Evolutionary conservation across 2,797 vertebrate species (phyloP), one percentile per base, ranked within the genome.

Genomic region (Rhynchonycteris naso): DNA sequence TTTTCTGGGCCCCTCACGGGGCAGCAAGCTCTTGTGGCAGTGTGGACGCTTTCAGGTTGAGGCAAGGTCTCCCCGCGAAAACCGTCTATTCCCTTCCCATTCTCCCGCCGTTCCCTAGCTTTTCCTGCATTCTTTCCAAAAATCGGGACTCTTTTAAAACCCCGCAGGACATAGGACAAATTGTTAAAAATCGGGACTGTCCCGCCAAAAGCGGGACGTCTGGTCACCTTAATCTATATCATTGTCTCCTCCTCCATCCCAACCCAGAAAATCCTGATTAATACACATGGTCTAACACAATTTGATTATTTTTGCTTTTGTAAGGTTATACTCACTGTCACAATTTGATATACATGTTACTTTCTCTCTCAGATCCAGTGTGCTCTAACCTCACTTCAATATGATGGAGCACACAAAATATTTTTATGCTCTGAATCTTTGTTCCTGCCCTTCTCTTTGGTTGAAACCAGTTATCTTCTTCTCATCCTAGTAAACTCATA

Each of bases 271-370:
- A n/a, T 5, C 10, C 21, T 72, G 19, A 35, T 50, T 63, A 28
- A 38, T 35, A 54, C 4, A 52, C 6, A 38, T 7, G 2, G 16
- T 81, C 18, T 71, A 87, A 75, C 22, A 72, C 2, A 75, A 18
- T 88, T 75, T 59, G 61, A 13, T 93, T 63, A 33, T 43, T 66
- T 87, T 95, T 79, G 54, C 16, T 68, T 91, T 85, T 83, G 8
- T 61, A 66, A 89, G 7, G 5, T 24, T 90, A 6, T 61, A 52
- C 38, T 38, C 72, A 88, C 65, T 61, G 33, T 47, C 30, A 88
- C 11, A 65, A n/a, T 38, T 76, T 76, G 30, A 16, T 65, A 0
- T n/a, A 33, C 79, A 35, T 91, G 43, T 58, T 80, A 75, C 30
- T 58, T 69, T 85, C 16, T 47, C 10, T 68, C 12, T 75, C 19